phyloP scores from a whole-genome alignment of 2,888 invertebrate genomes.

The Hyppa rectilinea region DNA sequence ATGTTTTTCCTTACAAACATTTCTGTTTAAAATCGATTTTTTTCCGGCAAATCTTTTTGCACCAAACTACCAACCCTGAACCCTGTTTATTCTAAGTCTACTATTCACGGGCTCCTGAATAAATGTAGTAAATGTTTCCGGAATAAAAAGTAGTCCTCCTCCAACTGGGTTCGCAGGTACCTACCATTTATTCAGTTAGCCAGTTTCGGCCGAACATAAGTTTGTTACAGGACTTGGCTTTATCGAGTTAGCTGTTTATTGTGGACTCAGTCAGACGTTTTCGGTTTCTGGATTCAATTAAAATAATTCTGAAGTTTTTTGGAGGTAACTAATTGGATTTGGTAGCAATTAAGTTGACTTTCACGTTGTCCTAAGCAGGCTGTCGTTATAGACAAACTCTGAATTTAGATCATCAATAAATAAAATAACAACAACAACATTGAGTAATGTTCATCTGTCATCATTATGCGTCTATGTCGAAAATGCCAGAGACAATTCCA shows the following conservation, averaged over 20 bases:
- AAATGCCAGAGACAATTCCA: neutral
- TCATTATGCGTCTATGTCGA: neutral
- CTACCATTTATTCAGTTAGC: slow-evolving; percentile 66
- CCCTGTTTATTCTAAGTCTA: slow-evolving; percentile 45
- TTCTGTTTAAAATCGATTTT: neutral
- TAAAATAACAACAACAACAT: neutral
- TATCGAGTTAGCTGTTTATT: slow-evolving; percentile 58
- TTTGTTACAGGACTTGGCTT: slow-evolving; percentile 61
- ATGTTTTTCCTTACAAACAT: neutral
- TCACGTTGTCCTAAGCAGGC: neutral
- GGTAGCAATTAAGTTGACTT: slow-evolving; percentile 10
- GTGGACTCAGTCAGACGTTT: slow-evolving; percentile 43
- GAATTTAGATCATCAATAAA: slow-evolving; percentile 4
- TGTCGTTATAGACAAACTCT: neutral
- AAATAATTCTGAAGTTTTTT: slow-evolving; percentile 51
- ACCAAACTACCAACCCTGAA: slow-evolving; percentile 32
- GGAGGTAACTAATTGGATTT: slow-evolving; percentile 8
- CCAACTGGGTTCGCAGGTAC: slow-evolving; percentile 55
- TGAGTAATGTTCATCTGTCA: neutral
- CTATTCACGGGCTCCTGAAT: slow-evolving; percentile 49
- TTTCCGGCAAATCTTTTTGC: neutral
- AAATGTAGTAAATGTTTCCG: slow-evolving; percentile 54
- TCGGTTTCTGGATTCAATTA: slow-evolving; percentile 54
- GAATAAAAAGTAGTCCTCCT: slow-evolving; percentile 52
- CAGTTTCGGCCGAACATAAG: slow-evolving; percentile 57